Conservation (phyloP, 2,113 vertebrate genomes). For the Pycnonotus jocosus region DNA sequence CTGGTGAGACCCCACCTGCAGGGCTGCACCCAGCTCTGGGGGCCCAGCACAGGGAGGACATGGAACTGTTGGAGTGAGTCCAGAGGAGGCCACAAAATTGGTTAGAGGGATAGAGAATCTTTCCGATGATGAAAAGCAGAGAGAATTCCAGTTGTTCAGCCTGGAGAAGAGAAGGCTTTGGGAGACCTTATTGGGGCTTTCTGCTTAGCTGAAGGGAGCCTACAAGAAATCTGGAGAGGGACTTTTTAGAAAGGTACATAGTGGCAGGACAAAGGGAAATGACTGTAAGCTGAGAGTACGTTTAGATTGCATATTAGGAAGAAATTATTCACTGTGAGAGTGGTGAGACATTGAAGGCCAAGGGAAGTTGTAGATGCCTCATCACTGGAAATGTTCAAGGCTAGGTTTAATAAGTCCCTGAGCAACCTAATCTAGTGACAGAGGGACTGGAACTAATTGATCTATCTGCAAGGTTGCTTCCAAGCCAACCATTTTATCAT, state of each 20-base stretch:
- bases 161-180: not conserved
- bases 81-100: not conserved
- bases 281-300: not conserved
- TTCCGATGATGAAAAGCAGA: not conserved
- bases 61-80: fast-evolving
- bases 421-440: not conserved
- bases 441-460: not conserved
- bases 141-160: not conserved
- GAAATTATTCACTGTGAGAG: not conserved
- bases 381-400: not conserved
- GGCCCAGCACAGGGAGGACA: fast-evolving
- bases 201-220: not conserved
- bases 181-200: not conserved
- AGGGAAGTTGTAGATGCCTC: not conserved
- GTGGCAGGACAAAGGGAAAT: not conserved
- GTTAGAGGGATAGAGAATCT: not conserved
- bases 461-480: not conserved
- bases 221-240: not conserved
- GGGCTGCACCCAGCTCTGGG: not conserved
- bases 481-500: not conserved
- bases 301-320: not conserved
- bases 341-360: not conserved
- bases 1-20: not conserved
- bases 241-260: not conserved
- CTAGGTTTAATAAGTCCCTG: not conserved